A percentile compares a stretch with the other conserved stretches of the same genome.
These are phyloP conservation scores for Neodiprion virginianus DNA, from an alignment of 1,140 invertebrate genomes.

Conservation along the genomic window DNA sequence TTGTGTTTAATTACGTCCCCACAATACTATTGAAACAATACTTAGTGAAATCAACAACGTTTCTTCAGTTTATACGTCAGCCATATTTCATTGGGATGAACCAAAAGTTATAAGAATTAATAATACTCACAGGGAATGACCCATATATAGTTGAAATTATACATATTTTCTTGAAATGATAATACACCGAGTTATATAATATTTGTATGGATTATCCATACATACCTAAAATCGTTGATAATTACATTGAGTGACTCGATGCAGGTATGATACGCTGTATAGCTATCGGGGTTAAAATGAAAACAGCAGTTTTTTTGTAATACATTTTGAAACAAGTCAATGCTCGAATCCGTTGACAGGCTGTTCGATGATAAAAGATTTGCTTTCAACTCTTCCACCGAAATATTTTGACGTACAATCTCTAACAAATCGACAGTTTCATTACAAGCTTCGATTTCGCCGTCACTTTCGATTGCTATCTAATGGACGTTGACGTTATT, in stretches of 20 bases:
- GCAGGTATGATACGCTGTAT: neutral
- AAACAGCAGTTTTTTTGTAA: slow-evolving; percentile 13
- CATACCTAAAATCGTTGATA: neutral
- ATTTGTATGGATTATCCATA: slow-evolving; percentile 15
- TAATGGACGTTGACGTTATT: neutral
- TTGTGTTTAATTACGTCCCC: too few relatives aligned
- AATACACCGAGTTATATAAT: too few relatives aligned
- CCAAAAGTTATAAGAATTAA: too few relatives aligned
- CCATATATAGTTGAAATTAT: too few relatives aligned
- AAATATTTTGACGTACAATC: slow-evolving; percentile 11
- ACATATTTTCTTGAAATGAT: too few relatives aligned
- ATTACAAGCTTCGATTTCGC: neutral
- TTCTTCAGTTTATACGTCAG: too few relatives aligned
- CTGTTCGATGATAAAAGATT: neutral
- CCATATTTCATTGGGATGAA: too few relatives aligned
- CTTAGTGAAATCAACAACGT: too few relatives aligned
- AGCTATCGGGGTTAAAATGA: neutral
- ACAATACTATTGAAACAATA: too few relatives aligned
- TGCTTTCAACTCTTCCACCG: neutral
- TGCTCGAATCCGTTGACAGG: slow-evolving; percentile 7
- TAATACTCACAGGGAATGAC: too few relatives aligned
- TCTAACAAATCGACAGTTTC: neutral
- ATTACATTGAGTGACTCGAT: neutral
- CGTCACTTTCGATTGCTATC: slow-evolving; percentile 13
- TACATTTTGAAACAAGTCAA: slow-evolving; percentile 21